phyloP scores from a whole-genome alignment of 2,888 invertebrate genomes.

The Harpalus rufipes region DNA sequence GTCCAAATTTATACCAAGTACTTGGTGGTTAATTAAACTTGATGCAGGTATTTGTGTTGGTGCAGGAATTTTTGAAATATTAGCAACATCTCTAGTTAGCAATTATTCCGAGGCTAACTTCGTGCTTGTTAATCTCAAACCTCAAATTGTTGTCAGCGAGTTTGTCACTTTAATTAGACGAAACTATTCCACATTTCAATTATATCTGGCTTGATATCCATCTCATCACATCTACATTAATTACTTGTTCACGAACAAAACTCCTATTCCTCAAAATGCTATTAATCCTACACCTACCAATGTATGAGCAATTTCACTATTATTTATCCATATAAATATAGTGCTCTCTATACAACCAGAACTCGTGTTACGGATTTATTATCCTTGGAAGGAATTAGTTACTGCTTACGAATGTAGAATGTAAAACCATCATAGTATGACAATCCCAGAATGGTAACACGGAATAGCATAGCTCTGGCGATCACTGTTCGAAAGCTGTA shows the following conservation, averaged over 20 bases:
- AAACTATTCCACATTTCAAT: slow-evolving; percentile 66
- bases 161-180: slow-evolving; percentile 66
- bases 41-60: slow-evolving; percentile 16
- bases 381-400: no score
- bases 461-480: no score
- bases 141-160: slow-evolving; percentile 63
- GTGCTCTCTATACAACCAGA: background rate
- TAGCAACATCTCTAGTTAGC: slow-evolving; percentile 38
- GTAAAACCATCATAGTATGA: no score
- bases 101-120: slow-evolving; percentile 61
- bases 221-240: slow-evolving; percentile 35
- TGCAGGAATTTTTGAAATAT: slow-evolving; percentile 47
- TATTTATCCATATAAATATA: background rate
- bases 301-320: background rate
- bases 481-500: background rate
- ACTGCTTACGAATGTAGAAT: no score
- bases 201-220: slow-evolving; percentile 53
- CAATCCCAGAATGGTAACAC: no score
- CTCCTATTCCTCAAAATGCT: slow-evolving; percentile 25
- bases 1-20: background rate
- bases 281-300: slow-evolving; percentile 5
- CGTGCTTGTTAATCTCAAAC: slow-evolving; percentile 61
- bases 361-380: background rate
- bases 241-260: slow-evolving; percentile 46
- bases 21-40: background rate